Conservation (phyloP, 2,113 vertebrate species). For the Girardinichthys multiradiatus region DNA sequence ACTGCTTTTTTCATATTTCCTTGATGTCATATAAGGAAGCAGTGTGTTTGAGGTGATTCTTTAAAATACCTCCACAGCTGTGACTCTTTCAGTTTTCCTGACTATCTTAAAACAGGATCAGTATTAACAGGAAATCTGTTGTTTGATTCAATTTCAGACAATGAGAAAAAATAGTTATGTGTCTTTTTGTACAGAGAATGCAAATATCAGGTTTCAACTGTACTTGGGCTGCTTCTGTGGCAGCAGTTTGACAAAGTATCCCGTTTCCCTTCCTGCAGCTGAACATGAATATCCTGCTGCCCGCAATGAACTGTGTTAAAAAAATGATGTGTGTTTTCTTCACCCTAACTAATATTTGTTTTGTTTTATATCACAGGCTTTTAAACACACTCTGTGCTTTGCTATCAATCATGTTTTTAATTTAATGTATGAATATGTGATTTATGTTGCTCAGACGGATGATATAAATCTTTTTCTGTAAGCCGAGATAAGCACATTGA, state of each 20-base stretch:
- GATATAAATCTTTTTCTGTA: constrained; percentile 82
- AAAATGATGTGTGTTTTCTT: constrained; percentile 49
- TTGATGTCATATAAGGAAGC: too few species aligned
- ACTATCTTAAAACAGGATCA: too few species aligned
- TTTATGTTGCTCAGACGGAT: constrained; percentile 77
- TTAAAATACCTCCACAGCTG: too few species aligned
- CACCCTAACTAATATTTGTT: constrained; percentile 65
- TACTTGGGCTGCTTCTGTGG: neutral
- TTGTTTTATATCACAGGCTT: constrained; percentile 49
- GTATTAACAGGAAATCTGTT: too few species aligned
- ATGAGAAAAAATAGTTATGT: too few species aligned
- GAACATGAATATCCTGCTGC: constrained; percentile 20
- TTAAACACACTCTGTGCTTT: constrained; percentile 60
- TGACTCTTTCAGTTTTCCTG: too few species aligned
- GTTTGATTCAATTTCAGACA: too few species aligned
- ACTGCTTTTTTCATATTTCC: too few species aligned
- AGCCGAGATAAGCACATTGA: constrained; percentile 68
- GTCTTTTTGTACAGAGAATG: neutral
- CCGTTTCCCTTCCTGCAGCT: constrained; percentile 22
- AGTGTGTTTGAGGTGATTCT: too few species aligned
- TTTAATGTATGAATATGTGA: constrained; percentile 85
- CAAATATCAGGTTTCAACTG: neutral
- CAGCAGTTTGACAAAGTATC: neutral
- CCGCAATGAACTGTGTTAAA: constrained; percentile 49
- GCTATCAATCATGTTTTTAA: constrained; percentile 83